These are phyloP conservation scores for Harpegnathos saltator DNA, from an alignment of 1,140 invertebrate species.

Conservation along the genomic window DNA sequence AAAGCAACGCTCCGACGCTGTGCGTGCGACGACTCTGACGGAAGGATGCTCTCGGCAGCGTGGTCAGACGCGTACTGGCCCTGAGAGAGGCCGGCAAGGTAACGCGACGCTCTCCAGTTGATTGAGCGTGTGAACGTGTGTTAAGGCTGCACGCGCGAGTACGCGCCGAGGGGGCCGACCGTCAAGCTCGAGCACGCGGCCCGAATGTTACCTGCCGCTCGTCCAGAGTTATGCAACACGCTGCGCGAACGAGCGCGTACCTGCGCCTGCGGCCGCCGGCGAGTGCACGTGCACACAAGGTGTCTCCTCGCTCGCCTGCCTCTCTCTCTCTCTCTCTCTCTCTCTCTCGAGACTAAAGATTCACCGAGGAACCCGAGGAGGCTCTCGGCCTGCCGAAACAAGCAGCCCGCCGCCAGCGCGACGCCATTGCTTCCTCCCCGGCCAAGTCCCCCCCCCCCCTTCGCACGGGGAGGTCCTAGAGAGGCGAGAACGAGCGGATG, in stretches of 20 bases:
- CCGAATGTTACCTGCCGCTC: constrained; percentile 45
- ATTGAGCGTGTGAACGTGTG: constrained; percentile 81
- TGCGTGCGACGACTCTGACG: constrained; percentile 32
- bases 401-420: no score
- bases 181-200: constrained; percentile 24
- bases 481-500: no score
- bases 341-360: no score
- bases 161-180: constrained; percentile 36
- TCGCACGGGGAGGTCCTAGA: no score
- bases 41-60: constrained; percentile 77
- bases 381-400: no score
- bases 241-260: background rate
- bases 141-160: constrained; percentile 47
- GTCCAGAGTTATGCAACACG: constrained; percentile 36
- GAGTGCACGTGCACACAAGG: background rate
- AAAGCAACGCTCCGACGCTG: background rate
- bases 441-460: no score
- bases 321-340: no score
- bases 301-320: no score
- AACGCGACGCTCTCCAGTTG: constrained; percentile 82
- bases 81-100: constrained; percentile 77
- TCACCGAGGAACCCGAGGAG: no score
- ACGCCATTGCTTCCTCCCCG: no score
- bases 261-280: background rate
- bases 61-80: constrained; percentile 82